phyloP scores from a whole-genome alignment of 2,113 vertebrate genomes.

The Tinamus guttatus region DNA sequence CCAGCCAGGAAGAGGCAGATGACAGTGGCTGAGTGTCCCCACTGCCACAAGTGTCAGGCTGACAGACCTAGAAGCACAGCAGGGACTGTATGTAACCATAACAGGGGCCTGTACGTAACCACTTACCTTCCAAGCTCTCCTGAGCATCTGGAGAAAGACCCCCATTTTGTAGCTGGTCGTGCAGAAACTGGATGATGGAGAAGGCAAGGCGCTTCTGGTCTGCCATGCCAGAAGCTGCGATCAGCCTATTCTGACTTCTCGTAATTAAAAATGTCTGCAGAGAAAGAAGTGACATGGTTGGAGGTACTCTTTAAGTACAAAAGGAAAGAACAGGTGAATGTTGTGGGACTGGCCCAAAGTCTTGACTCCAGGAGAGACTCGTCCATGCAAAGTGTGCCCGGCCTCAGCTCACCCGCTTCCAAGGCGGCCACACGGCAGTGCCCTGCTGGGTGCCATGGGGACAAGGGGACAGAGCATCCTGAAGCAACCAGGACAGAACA shows the following conservation, averaged over 20 bases:
- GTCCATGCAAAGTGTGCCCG: accelerated
- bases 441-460: neutral
- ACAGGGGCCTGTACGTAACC: accelerated
- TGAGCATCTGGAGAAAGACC: slow-evolving; percentile 88
- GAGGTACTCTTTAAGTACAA: accelerated
- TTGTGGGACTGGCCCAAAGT: accelerated
- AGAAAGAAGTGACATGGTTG: accelerated
- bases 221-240: slow-evolving; percentile 78
- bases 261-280: neutral
- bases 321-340: accelerated
- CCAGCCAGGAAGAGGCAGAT: neutral
- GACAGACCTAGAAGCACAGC: accelerated
- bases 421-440: accelerated
- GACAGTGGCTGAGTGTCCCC: accelerated
- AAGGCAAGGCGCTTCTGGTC: slow-evolving; percentile 92
- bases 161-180: slow-evolving; percentile 87
- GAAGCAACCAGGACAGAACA: neutral
- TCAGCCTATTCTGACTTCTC: neutral
- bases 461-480: accelerated
- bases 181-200: slow-evolving; percentile 94
- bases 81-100: accelerated
- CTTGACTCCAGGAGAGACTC: neutral
- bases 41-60: accelerated
- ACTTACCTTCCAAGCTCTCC: slow-evolving; percentile 95
- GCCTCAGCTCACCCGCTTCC: neutral